A percentile compares a stretch with the other conserved stretches of the same genome.
phyloP scores from a whole-genome alignment of 2,797 vertebrate genomes.

The Eurystomus glaucurus region DNA sequence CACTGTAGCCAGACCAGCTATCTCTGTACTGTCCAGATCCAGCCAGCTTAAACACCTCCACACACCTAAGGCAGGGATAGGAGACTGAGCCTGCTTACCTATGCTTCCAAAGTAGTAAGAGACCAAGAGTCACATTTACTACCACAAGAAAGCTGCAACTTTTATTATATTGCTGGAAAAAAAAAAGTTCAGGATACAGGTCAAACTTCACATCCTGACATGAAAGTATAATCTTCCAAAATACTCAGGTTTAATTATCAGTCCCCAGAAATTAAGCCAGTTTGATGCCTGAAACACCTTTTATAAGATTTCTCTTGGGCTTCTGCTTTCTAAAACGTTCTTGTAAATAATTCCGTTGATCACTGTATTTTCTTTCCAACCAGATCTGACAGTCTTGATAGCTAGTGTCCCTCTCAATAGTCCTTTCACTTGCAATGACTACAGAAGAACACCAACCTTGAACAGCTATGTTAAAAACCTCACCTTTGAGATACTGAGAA shows the following conservation, averaged over 20 bases:
- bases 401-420: background rate
- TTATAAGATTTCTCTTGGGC: background rate
- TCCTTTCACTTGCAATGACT: background rate
- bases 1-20: background rate
- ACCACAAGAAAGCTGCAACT: background rate
- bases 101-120: accelerated
- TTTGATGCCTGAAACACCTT: background rate
- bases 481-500: background rate
- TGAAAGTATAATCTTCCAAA: background rate
- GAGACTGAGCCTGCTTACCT: background rate
- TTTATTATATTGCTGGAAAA: background rate
- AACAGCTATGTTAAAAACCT: background rate
- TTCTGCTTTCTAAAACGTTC: background rate
- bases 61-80: background rate
- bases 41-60: background rate
- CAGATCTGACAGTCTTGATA: background rate
- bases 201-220: background rate
- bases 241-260: background rate
- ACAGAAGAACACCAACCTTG: background rate
- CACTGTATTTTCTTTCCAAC: background rate
- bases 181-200: background rate
- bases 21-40: background rate
- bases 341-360: background rate
- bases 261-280: background rate
- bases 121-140: background rate